phyloP scores from a whole-genome alignment of 2,888 invertebrate genomes.

The Leucophora obtusa region DNA sequence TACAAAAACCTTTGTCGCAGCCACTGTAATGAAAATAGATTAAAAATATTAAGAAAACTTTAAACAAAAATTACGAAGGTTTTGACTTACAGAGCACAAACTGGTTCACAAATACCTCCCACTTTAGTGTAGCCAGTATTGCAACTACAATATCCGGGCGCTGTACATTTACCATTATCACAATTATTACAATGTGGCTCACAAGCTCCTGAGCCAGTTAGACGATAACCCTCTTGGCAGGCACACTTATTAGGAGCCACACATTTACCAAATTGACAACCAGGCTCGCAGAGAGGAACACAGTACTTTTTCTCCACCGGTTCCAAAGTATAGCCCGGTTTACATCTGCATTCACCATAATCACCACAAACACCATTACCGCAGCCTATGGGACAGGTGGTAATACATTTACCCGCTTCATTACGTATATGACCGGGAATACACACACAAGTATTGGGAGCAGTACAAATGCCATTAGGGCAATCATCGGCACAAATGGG shows the following conservation, averaged over 20 bases:
- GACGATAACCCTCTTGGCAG: constrained; percentile 71
- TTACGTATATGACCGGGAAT: constrained; percentile 77
- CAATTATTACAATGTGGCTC: constrained; percentile 78
- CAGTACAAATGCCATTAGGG: constrained; percentile 80
- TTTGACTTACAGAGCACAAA: constrained; percentile 73
- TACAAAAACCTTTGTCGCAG: constrained; percentile 77
- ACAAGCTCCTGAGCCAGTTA: constrained; percentile 71
- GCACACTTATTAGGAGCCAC: constrained; percentile 74
- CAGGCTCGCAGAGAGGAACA: constrained; percentile 73
- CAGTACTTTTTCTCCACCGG: constrained; percentile 72
- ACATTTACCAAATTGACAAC: constrained; percentile 72
- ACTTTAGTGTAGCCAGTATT: constrained; percentile 80
- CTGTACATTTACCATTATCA: constrained; percentile 81
- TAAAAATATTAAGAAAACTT: constrained; percentile 2
- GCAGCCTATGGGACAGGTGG: constrained; percentile 85
- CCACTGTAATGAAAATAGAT: constrained; percentile 67
- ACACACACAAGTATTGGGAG: constrained; percentile 80
- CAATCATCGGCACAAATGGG: constrained; percentile 79
- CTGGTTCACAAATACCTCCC: constrained; percentile 75
- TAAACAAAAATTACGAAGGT: no score
- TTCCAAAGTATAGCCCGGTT: constrained; percentile 76
- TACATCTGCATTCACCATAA: constrained; percentile 73
- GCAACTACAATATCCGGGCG: constrained; percentile 82
- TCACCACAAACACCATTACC: constrained; percentile 79
- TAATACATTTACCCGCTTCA: constrained; percentile 79